Evolutionary conservation across 2,113 vertebrate genomes (phyloP), one percentile per base, ranked within the genome.

Genomic region (Trematocara stigmaticum): DNA sequence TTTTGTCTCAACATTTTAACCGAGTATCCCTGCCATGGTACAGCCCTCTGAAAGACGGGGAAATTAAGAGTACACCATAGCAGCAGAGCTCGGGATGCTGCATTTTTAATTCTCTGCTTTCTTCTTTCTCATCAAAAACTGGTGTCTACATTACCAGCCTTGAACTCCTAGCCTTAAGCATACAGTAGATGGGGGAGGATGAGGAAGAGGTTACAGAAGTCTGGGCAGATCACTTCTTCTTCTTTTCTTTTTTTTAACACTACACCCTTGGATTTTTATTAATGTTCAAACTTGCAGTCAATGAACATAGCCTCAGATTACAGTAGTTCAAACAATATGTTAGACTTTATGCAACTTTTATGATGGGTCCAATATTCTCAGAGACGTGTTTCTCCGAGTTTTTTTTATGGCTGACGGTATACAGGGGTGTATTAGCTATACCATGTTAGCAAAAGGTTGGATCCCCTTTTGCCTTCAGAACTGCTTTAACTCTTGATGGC

Each of bases 81-180:
- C 26, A 51, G 71, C 71, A 51, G 0, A 49, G 45, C 45, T 76
- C 0, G 26, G 45, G 45, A 34, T 76, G 45, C 45, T 76, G 71
- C 71, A 76, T 76, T 76, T 76, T 76, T 51, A 34, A 76, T 76
- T 76, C 45, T 76, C 45, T 2, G 16, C 71, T 76, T 76, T 76
- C 71, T 76, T 76, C 16, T 76, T 76, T 49, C 71, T 51, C 71
- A 76, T 76, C 45, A 76, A 76, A 76, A 76, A 51, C 71, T n/a
- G 45, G 45, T 76, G 45, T 51, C 26, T 76, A 34, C 71, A 51
- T 76, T 51, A 51, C 26, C 16, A 51, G 45, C 26, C 45, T 76
- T 76, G 45, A 76, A 76, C 71, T 51, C 23, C 42, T 51, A 76
- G 45, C 69, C 69, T 49, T 45, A 74, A 74, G 69, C 42, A 74